These are phyloP conservation scores for Galleria mellonella DNA, from an alignment of 1,140 invertebrate species.

Conservation along the genomic window DNA sequence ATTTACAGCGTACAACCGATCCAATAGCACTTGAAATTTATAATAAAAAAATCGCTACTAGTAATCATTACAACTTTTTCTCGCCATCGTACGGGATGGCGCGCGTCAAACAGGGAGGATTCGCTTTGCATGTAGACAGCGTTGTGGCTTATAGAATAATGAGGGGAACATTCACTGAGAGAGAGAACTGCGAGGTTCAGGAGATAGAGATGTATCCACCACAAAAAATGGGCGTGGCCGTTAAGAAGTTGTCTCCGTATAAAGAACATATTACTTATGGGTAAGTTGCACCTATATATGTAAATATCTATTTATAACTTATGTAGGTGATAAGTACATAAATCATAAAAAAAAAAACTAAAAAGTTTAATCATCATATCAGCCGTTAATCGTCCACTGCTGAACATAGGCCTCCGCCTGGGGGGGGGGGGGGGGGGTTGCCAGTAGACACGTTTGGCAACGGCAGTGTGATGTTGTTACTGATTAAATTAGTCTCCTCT, in stretches of 20 bases:
- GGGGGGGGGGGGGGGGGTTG: no score
- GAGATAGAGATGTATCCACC: conserved; percentile 76
- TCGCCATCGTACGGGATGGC: conserved; percentile 42
- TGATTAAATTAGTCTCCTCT: no score
- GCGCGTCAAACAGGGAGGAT: conserved; percentile 67
- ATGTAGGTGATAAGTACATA: no score
- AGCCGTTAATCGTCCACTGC: no score
- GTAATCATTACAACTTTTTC: conserved; percentile 34
- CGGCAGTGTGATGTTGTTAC: no score
- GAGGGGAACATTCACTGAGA: conserved; percentile 74
- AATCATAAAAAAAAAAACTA: no score
- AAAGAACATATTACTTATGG: conserved; percentile 78
- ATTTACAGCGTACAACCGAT: conserved; percentile 75
- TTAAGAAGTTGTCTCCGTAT: conserved; percentile 77
- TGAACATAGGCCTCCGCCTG: no score
- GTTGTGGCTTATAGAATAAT: conserved; percentile 78
- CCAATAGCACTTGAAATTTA: conserved; percentile 73
- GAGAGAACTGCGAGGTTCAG: conserved; percentile 77
- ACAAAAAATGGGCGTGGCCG: conserved; percentile 70
- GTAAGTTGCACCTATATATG: conserved; percentile 45
- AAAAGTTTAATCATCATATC: no score
- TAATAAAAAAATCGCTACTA: conserved; percentile 59
- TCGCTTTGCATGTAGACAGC: conserved; percentile 78
- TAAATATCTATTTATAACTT: conserved; percentile 1
- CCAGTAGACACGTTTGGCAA: no score